Base-by-base conservation (phyloP, 2,888 invertebrate genomes). In the Melieria picta region DNA sequence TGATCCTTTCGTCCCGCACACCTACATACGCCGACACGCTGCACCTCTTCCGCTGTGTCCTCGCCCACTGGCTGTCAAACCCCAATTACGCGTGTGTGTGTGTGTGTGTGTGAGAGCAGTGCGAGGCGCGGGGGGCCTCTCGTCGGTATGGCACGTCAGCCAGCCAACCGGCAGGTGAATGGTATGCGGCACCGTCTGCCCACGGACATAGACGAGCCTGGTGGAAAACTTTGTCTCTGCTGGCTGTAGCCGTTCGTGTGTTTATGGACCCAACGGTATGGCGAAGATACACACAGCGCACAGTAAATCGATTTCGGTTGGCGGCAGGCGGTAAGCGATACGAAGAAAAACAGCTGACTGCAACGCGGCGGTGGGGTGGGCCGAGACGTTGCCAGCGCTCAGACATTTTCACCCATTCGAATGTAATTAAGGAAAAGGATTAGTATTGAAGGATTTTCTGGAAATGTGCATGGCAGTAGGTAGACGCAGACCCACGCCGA, bases 391-490 rank as follows among this genome's bases (percentile, higher is more conserved):
- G 58, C 47, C 1, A 61, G 61, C 13, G 9, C 30, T 30, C 30
- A 30, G 30, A 2, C 30, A 30, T 30, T 30, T 30, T 45, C 13
- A n/a, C 68, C 9, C 67, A 16, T 52, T 67, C 68, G 69, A 72
- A 70, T 75, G 72, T 72, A 74, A 74, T 75, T 75, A 73, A 75
- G 72, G 71, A 63, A 70, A 75, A 74, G 76, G 74, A 72, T 76
- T 74, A 75, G 46, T 46, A 43, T 43, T 43, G 42, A 45, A 6
- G 56, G 55, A 46, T 48, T 13, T 52, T 52, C 52, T 7, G 11
- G 50, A 50, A 50, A 9, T 50, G 11, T 50, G 11, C 11, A 11
- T 50, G 50, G 50, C 50, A 50, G 11, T 30, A 50, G 50, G 50
- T 11, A 50, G 11, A 50, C 50, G 50, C 3, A 50, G 50, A 9